phyloP scores from a whole-genome alignment of 2,888 invertebrate genomes.

The Agriotes lineatus region DNA sequence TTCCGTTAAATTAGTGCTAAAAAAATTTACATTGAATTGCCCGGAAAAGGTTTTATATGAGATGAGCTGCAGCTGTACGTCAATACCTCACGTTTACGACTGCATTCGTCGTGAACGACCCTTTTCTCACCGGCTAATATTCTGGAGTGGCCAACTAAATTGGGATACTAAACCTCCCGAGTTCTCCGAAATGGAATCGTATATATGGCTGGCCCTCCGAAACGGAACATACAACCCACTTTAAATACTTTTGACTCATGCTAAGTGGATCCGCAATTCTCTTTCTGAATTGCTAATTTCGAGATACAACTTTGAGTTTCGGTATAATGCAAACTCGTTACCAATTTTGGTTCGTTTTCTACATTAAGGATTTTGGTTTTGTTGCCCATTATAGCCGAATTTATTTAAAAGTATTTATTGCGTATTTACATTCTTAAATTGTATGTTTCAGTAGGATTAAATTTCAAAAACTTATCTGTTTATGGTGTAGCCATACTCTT shows the following conservation, averaged over 20 bases:
- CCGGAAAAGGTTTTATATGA: constrained; percentile 25
- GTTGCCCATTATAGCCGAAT: too few relatives aligned
- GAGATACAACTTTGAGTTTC: constrained; percentile 2
- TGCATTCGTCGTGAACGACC: constrained; percentile 38
- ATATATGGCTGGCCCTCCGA: constrained; percentile 35
- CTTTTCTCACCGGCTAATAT: constrained; percentile 43
- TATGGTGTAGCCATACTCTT: too few relatives aligned
- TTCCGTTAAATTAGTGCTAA: constrained; percentile 2
- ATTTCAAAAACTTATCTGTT: too few relatives aligned
- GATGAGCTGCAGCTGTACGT: constrained; percentile 27
- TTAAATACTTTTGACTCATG: constrained; percentile 36
- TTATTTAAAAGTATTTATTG: too few relatives aligned
- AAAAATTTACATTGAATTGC: constrained; percentile 10
- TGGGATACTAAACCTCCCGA: constrained; percentile 36
- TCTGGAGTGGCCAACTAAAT: constrained; percentile 41
- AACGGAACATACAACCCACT: constrained; percentile 28
- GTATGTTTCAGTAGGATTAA: too few relatives aligned
- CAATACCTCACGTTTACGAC: constrained; percentile 39
- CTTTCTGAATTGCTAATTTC: constrained; percentile 26
- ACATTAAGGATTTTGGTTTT: background rate
- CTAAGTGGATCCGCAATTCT: constrained; percentile 27
- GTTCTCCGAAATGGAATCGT: constrained; percentile 39
- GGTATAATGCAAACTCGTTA: background rate
- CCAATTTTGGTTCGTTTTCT: background rate
- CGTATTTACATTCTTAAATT: too few relatives aligned